These are phyloP conservation scores for Drosophila azteca DNA, from an alignment of 1,140 invertebrate genomes.

Conservation along the genomic window DNA sequence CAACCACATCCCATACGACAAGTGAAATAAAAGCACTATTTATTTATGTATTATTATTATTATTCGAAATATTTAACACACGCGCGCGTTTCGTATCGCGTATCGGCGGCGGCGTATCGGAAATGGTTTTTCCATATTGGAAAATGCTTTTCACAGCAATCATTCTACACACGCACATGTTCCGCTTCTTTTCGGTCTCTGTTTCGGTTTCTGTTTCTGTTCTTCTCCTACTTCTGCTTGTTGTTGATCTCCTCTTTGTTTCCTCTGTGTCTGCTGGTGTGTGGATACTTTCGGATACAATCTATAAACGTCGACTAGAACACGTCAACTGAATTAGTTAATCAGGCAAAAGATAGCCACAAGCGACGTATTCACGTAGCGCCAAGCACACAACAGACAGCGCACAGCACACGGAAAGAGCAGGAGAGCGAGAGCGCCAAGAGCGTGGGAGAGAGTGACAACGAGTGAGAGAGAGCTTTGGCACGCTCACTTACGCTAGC, in stretches of 20 bases:
- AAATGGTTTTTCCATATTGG: conserved; percentile 27
- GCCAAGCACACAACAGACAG: conserved; percentile 24
- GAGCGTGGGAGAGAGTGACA: conserved; percentile 7
- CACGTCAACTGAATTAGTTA: conserved; percentile 83
- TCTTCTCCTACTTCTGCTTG: neutral
- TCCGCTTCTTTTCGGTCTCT: neutral
- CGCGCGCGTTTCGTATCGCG: neutral
- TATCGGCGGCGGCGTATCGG: conserved; percentile 12
- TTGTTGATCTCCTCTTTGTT: conserved; percentile 1
- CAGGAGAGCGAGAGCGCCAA: conserved; percentile 6
- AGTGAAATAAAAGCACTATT: neutral
- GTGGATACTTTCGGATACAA: conserved; percentile 42
- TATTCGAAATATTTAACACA: conserved; percentile 16
- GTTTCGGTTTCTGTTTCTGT: conserved; percentile 5
- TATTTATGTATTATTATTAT: no score
- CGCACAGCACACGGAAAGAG: conserved; percentile 10
- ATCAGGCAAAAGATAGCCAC: conserved; percentile 77
- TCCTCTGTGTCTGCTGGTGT: no score
- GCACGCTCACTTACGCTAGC: neutral
- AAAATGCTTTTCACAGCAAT: conserved; percentile 3
- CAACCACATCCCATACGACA: neutral
- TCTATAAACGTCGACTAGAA: conserved; percentile 80
- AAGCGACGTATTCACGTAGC: conserved; percentile 43
- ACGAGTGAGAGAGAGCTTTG: neutral
- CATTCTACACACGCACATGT: conserved; percentile 13